Evolutionary conservation across 2,888 invertebrate genomes (phyloP), one percentile per base, ranked within the genome.

Genomic region (Metallyticus violacea): DNA sequence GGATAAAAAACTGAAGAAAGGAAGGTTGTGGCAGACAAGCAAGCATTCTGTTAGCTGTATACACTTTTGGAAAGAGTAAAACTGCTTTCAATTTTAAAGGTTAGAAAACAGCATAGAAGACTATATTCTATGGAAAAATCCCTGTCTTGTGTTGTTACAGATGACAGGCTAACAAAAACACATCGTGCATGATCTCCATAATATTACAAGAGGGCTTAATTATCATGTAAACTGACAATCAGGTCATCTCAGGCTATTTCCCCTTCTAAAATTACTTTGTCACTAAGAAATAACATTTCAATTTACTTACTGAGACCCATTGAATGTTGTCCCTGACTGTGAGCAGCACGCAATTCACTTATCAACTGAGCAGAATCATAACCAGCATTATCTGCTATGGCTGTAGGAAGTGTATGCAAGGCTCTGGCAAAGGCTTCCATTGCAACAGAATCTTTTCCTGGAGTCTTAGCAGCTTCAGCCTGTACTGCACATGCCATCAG

Each of bases 321-420:
- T 1, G 96, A 95, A 89, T 91, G 92, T 88, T 96, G 94, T 85
- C 97, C 97, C 89, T 96, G 95, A 77, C 97, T 96, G 92, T 99
- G 99, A 7, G 95, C 94, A 7, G 99, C 99, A 89, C 98, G 93
- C 88, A 99, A 93, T 89, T 98, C 95, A n/a, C 98, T 96, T 86
- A 99, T 94, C 88, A 99, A 94, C 90, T 99, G 98, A 0, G 99
- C 97, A 80, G 99, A 98, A 93, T 99, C 99, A 91, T 97, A 99
- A 87, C 99, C 99, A 87, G 98, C 99, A 93, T 99, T 99, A 92
- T 99, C 99, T 77, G 99, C 98, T 89, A 99, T 99, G 86, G 97
- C 97, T 27, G 97, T 97, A 0, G 99, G 99, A 89, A 99, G 93
- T 90, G 97, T 95, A 88, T 96, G 94, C 81, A 99, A 94, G 26